Evolutionary conservation across 1,140 invertebrate genomes (phyloP), one percentile per base, ranked within the genome.

Genomic region (Diorhabda sublineata): DNA sequence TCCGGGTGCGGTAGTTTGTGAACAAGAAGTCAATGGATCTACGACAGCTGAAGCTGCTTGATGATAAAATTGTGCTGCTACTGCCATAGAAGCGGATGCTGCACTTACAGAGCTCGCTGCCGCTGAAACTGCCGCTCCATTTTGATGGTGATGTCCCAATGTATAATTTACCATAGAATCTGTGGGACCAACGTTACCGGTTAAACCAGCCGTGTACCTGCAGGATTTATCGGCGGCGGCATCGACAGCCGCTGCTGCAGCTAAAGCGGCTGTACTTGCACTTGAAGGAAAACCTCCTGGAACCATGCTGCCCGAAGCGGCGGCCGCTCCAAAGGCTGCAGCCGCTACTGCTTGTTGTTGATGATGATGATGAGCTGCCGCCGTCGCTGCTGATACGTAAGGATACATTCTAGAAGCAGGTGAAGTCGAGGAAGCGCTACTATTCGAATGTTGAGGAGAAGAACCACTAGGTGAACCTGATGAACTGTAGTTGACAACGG

Each of bases 61-160:
- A 77, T 94, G 92, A 82, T 94, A 94, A 81, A 94, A 94, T 82
- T 94, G 92, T 2, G 92, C 92, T 56, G 92, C 92, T 45, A 89
- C 90, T 42, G 90, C 90, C 86, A 90, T 90, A 61, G 89, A 90
- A 4, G 90, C 89, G 61, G 89, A 89, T 4, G 90, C 88, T 42
- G 90, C 88, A 44, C 88, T 87, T 0, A 84, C 85, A 42, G 85
- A 84, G 45, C 83, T 85, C 44, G 86, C 83, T 42, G 86, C 83
- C 42, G 85, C 84, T 0, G 85, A 84, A 59, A 90, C 84, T 60
- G 87, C 87, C 11, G 86, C 87, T 6, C 89, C 90, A 73, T 90
- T 91, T 73, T 92, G 90, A 81, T 91, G 87, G 76, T 88, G 90
- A 79, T 90, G 90, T 3, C 89, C 87, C 69, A 91, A 80, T 2